Evolutionary conservation across 2,888 invertebrate species (phyloP).

Genomic region (Orchesella flavescens): DNA sequence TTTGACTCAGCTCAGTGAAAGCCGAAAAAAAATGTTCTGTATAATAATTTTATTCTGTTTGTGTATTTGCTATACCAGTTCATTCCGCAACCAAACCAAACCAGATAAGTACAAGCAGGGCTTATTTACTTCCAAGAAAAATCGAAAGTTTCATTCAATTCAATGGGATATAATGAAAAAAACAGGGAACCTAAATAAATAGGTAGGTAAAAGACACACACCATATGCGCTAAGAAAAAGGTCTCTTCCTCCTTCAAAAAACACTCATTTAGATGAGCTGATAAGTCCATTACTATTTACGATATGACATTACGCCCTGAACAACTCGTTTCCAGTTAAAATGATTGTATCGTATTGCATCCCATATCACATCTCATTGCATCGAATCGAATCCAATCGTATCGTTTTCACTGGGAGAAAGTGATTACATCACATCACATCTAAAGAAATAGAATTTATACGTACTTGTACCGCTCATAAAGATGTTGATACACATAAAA

Average conservation of each 20-base stretch:
- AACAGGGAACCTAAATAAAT: neutral
- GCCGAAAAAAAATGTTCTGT: too few species aligned
- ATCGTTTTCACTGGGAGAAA: slow-evolving; percentile 19
- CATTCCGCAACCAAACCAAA: too few species aligned
- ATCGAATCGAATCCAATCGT: neutral
- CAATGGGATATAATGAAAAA: too few species aligned
- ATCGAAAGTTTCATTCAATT: too few species aligned
- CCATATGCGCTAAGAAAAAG: neutral
- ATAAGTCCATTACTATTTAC: slow-evolving; percentile 54
- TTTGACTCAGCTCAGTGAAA: too few species aligned
- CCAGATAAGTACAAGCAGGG: too few species aligned
- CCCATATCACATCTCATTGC: neutral
- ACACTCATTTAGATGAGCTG: slow-evolving; percentile 41
- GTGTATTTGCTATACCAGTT: too few species aligned
- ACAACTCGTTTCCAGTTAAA: slow-evolving; percentile 31
- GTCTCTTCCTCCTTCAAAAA: neutral
- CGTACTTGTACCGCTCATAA: slow-evolving; percentile 4
- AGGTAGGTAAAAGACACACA: neutral
- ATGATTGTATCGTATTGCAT: slow-evolving; percentile 24
- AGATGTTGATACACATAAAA: neutral
- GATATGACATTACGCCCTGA: slow-evolving; percentile 25
- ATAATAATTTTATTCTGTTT: too few species aligned
- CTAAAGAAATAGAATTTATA: neutral
- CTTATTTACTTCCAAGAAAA: too few species aligned
- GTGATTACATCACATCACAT: slow-evolving; percentile 25